phyloP scores from a whole-genome alignment of 2,113 vertebrate genomes.

The Tragelaphus buxtoni region DNA sequence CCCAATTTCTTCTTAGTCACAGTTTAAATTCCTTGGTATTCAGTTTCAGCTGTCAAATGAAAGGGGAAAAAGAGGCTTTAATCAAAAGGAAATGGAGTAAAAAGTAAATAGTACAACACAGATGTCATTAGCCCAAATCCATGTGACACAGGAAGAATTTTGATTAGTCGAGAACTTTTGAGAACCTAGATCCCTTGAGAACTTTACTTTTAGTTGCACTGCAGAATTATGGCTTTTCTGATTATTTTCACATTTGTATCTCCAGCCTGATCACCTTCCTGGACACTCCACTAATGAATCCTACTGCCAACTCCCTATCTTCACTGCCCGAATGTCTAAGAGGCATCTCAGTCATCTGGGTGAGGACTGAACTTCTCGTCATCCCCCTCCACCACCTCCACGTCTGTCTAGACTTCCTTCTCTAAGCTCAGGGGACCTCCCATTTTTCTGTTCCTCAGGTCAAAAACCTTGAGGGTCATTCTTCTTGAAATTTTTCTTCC shows the following conservation, averaged over 20 bases:
- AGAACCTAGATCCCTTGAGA: not conserved
- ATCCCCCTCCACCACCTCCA: not conserved
- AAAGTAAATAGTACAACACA: not conserved
- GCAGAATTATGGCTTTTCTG: not conserved
- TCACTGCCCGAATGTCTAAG: not conserved
- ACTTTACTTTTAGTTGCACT: not conserved
- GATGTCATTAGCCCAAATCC: not conserved
- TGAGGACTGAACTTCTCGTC: not conserved
- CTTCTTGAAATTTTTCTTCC: not conserved
- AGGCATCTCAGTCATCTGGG: not conserved
- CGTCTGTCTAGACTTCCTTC: not conserved
- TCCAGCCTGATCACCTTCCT: not conserved
- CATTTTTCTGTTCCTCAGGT: not conserved
- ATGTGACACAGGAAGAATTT: not conserved
- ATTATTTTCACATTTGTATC: not conserved
- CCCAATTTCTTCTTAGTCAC: not conserved
- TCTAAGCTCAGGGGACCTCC: not conserved
- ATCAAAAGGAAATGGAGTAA: not conserved
- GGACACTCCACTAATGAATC: not conserved
- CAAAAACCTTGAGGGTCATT: not conserved
- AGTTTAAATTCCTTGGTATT: not conserved
- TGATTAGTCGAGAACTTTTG: not conserved
- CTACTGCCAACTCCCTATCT: not conserved
- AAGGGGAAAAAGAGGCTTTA: accelerated
- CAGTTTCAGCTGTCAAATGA: not conserved